Base-by-base conservation (phyloP, 2,888 invertebrate genomes). In the Ophion costatus region DNA sequence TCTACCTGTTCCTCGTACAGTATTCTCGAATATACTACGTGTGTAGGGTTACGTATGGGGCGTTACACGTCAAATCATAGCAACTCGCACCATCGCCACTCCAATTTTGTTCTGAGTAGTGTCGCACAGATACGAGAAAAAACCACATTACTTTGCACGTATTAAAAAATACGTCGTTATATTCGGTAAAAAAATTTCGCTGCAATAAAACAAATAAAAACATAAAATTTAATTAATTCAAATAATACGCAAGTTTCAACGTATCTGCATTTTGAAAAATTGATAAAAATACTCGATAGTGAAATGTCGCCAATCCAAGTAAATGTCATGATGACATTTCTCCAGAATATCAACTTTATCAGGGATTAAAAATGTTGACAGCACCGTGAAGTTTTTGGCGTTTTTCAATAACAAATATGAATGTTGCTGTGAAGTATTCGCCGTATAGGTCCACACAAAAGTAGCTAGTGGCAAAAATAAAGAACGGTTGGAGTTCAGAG, bases 1-100 rank as follows among this genome's bases (percentile, higher is more conserved):
- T 67, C 81, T 74, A 84, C 81, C 81, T 74, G 80, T 69, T 77
- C 63, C 77, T 71, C 45, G 57, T 33, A 42, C 57, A n/a, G 22
- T 38, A 57, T 80, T 67, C 80, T n/a, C 70, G n/a, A 63, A 17
- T 66, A 20, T 57, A 74, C 33, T 24, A 10, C 33, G 56, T 59
- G 69, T 59, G 67, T 69, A 57, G 67, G 42, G 38, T 45, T 59
- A 33, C 66, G n/a, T 42, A 75, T 29, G n/a, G 63, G 74, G 42
- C n/a, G 24, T 63, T 75, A 45, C 29, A 75, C 24, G 29, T 75
- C 17, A 2, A 45, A 75, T 45, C 17, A 9, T 11, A 57, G n/a
- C 10, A 5, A 14, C n/a, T 7, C 24, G 14, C 6, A 56, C 17
- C 11, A 29, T 0, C 22, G 4, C 10, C 17, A 6, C 11, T 33